Evolutionary conservation across 2,797 vertebrate species (phyloP).

Genomic region (Semotilus atromaculatus): DNA sequence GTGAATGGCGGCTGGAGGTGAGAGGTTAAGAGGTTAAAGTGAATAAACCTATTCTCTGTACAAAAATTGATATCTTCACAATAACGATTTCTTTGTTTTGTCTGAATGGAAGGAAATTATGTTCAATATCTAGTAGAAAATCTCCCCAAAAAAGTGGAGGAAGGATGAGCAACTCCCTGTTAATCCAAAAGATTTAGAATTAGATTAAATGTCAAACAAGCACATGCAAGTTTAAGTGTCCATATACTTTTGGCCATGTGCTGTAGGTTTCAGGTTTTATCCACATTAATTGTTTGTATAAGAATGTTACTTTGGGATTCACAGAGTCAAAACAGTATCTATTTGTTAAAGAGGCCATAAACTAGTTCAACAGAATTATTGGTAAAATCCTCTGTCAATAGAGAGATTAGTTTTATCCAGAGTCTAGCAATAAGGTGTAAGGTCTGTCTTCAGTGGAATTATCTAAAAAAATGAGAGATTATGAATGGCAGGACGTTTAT

Average conservation of each 20-base stretch:
- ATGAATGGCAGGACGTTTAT: neutral
- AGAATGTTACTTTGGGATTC: neutral
- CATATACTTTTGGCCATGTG: neutral
- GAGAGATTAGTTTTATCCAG: neutral
- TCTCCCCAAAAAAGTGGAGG: neutral
- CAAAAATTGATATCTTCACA: neutral
- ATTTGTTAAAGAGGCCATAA: neutral
- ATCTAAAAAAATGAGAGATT: neutral
- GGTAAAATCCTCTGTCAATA: neutral
- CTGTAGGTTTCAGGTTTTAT: neutral
- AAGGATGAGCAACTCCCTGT: neutral
- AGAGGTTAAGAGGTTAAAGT: neutral
- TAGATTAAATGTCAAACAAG: neutral
- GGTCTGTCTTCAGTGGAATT: neutral
- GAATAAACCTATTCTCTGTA: neutral
- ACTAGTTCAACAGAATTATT: neutral
- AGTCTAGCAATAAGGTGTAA: neutral
- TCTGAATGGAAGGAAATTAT: neutral
- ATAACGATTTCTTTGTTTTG: neutral
- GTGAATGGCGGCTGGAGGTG: constrained; percentile 89
- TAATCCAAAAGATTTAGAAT: neutral
- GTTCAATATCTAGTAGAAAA: neutral
- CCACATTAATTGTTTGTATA: neutral
- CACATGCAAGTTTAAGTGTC: neutral
- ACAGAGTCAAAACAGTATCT: neutral